These are phyloP conservation scores for Calephelis perditalis DNA, from an alignment of 2,888 invertebrate genomes.

Conservation along the genomic window DNA sequence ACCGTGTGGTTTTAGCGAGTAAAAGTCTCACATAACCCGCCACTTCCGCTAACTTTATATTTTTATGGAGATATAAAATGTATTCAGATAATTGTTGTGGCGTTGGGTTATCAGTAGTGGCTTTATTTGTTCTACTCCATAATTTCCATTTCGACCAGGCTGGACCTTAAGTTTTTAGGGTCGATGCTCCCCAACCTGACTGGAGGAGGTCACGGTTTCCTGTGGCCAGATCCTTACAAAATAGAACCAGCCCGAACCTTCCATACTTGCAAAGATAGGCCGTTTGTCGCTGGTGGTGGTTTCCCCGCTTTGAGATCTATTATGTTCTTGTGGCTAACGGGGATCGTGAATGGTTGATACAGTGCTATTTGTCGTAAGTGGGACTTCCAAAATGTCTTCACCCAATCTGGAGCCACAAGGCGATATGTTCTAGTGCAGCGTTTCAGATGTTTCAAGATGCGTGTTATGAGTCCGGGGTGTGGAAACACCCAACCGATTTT, in stretches of 20 bases:
- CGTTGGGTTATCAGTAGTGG: slow-evolving; percentile 18
- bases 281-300: slow-evolving; percentile 24
- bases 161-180: slow-evolving; percentile 26
- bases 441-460: slow-evolving; percentile 26
- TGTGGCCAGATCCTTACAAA: slow-evolving; percentile 21
- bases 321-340: slow-evolving; percentile 23
- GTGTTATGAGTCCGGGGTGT: slow-evolving; percentile 19
- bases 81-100: slow-evolving; percentile 22
- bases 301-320: slow-evolving; percentile 29
- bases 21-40: no score
- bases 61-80: slow-evolving; percentile 22
- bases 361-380: slow-evolving; percentile 34
- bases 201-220: slow-evolving; percentile 19
- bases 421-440: slow-evolving; percentile 24
- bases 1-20: no score
- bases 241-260: slow-evolving; percentile 23
- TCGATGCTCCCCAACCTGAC: slow-evolving; percentile 24
- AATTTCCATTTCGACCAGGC: slow-evolving; percentile 31
- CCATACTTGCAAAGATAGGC: no score
- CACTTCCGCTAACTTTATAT: slow-evolving; percentile 20
- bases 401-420: slow-evolving; percentile 34
- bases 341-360: slow-evolving; percentile 26
- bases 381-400: slow-evolving; percentile 36
- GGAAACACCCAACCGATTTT: slow-evolving; percentile 29
- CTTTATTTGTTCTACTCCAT: slow-evolving; percentile 25